Evolutionary conservation across 2,797 vertebrate genomes (phyloP), one percentile per base, ranked within the genome.

Genomic region (Crax fasciolata): DNA sequence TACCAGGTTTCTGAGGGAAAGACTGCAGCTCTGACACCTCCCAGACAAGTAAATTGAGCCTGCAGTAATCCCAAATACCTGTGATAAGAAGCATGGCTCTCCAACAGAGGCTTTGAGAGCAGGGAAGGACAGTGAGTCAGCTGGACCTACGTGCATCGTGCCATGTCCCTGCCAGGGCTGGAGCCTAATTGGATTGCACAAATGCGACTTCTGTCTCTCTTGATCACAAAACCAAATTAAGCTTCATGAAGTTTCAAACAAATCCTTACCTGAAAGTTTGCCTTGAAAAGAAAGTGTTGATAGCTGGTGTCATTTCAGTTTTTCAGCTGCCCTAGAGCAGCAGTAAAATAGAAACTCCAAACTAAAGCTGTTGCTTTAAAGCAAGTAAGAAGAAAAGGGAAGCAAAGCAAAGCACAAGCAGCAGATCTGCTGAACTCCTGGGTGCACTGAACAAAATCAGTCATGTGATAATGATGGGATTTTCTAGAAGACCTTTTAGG

Each of bases 401-500:
- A 77, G 73, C 71, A 68, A 81, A 84, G 94, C 55, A 63, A 57
- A 87, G 71, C 20, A 11, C 61, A 65, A 59, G 55, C 67, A 66
- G 68, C 78, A 68, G 58, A 85, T 83, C 84, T 52, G 62, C 77
- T 75, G 91, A 85, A 84, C 83, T 95, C 91, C 89, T 91, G 95
- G 12, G 89, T 89, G 84, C 84, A 62, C 71, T 83, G 89, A 93
- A 92, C 89, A 84, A 94, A 96, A 70, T 76, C 95, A 94, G 89
- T 71, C 89, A 83, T 85, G 93, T 87, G 94, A 74, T 85, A 83
- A 94, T 71, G 93, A 95, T 91, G 76, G 84, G 94, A 96, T 96
- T 95, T 96, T 94, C 94, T 94, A 80, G 87, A 95, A 94, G 93
- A 96, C 89, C 96, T 96, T 96, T 96, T 85, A 89, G 86, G 89